Conservation (phyloP, 2,888 invertebrate genomes). For the Thyatira batis region DNA sequence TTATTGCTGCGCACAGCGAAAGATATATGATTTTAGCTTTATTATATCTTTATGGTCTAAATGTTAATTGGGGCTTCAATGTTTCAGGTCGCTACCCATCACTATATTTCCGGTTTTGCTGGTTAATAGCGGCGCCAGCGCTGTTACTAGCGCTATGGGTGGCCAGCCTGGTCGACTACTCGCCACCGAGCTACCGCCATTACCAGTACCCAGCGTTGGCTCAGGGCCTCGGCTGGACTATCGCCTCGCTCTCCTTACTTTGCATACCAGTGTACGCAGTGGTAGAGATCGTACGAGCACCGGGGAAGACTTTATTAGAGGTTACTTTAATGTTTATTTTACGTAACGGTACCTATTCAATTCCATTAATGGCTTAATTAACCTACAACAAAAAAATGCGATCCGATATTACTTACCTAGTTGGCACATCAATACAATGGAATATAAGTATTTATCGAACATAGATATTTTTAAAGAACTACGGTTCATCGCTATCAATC, state of each 20-base stretch:
- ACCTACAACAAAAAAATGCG: background rate
- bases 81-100: constrained; percentile 84
- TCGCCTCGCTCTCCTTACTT: constrained; percentile 90
- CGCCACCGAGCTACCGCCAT: constrained; percentile 91
- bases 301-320: constrained; percentile 87
- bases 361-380: background rate
- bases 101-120: constrained; percentile 92
- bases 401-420: background rate
- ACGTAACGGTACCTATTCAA: background rate
- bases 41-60: constrained; percentile 3
- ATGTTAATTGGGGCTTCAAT: constrained; percentile 4
- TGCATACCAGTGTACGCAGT: constrained; percentile 93
- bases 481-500: constrained; percentile 5
- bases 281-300: constrained; percentile 86
- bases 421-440: background rate
- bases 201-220: constrained; percentile 93
- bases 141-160: constrained; percentile 93
- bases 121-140: constrained; percentile 91
- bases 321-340: constrained; percentile 66
- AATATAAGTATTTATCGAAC: background rate
- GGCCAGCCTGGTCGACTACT: constrained; percentile 93
- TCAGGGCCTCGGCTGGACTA: constrained; percentile 92
- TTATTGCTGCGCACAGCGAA: background rate
- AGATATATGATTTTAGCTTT: background rate
- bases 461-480: background rate